phyloP scores from a whole-genome alignment of 2,113 vertebrate species.

The Grammomys surdaster region DNA sequence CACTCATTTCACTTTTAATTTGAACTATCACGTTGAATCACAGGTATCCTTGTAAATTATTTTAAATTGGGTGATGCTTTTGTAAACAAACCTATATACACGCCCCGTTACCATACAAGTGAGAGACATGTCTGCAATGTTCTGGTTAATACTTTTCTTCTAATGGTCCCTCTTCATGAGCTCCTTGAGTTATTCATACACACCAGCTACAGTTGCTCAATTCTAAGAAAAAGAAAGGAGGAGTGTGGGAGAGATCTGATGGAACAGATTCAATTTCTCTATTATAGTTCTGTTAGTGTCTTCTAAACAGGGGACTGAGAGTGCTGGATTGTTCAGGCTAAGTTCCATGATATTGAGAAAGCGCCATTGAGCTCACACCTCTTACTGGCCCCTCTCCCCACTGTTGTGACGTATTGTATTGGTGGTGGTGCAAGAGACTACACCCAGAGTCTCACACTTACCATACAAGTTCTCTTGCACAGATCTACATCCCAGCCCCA shows the following conservation, averaged over 20 bases:
- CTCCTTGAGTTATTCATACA: not conserved
- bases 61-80: slow-evolving; percentile 1
- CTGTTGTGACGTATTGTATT: not conserved
- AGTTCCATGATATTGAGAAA: not conserved
- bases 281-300: not conserved
- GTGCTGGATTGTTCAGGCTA: not conserved
- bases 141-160: not conserved
- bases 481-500: not conserved
- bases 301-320: not conserved
- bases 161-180: not conserved
- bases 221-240: not conserved
- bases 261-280: not conserved
- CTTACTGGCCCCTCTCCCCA: not conserved
- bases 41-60: not conserved
- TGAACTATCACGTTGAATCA: not conserved
- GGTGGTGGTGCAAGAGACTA: not conserved
- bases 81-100: not conserved
- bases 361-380: not conserved
- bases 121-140: not conserved
- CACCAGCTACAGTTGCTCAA: not conserved
- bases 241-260: not conserved
- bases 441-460: not conserved
- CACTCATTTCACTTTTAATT: slow-evolving; percentile 42
- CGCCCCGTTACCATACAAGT: not conserved
- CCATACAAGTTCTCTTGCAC: not conserved